phyloP scores from a whole-genome alignment of 2,797 vertebrate species.

The Phylloscopus collybita region DNA sequence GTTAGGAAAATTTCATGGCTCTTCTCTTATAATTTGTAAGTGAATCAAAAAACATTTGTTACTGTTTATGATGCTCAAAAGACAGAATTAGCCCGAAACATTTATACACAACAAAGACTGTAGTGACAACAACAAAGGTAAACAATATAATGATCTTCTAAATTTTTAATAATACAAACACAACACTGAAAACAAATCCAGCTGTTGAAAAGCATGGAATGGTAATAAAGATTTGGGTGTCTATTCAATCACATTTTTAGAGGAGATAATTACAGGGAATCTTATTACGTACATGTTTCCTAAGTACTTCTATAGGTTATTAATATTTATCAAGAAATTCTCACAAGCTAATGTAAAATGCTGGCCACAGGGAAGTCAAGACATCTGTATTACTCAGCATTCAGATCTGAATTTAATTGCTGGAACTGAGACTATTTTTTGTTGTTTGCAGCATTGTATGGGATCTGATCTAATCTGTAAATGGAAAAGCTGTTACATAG shows the following conservation, averaged over 20 bases:
- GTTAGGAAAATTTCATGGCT: constrained; percentile 83
- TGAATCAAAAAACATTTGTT: constrained; percentile 81
- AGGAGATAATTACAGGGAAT: not conserved
- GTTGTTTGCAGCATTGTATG: not conserved
- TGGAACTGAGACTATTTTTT: not conserved
- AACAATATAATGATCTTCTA: constrained; percentile 41
- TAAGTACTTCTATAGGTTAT: not conserved
- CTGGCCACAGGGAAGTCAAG: not conserved
- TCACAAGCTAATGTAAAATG: not conserved
- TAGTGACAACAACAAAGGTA: constrained; percentile 54
- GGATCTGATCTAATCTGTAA: not conserved
- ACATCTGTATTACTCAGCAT: not conserved
- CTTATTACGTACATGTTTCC: not conserved
- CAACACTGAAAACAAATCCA: constrained; percentile 8
- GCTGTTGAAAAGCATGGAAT: not conserved
- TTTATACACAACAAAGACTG: constrained; percentile 63
- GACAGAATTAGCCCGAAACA: constrained; percentile 71
- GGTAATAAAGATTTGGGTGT: not conserved
- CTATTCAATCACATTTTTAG: not conserved
- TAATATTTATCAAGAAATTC: not conserved
- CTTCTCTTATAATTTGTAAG: constrained; percentile 82
- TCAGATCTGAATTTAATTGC: not conserved
- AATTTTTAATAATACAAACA: constrained; percentile 51
- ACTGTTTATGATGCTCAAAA: constrained; percentile 79
- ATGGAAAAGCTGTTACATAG: not conserved